These are phyloP conservation scores for Tetramorium parvispinum DNA, from an alignment of 1,140 invertebrate species.

Conservation along the genomic window DNA sequence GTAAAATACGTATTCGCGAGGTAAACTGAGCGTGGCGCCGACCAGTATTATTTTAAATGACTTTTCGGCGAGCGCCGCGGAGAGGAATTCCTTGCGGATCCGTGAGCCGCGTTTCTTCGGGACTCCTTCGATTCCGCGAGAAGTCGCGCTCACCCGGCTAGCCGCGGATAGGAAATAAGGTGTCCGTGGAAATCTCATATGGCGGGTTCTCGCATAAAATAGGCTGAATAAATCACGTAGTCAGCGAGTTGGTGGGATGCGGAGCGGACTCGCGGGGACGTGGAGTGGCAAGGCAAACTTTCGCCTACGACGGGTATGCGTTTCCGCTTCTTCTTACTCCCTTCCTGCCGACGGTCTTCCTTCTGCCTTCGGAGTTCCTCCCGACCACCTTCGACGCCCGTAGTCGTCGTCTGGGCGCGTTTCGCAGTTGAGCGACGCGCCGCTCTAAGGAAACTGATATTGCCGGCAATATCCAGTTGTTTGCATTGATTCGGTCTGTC, in stretches of 20 bases:
- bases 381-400: constrained; percentile 63
- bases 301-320: constrained; percentile 68
- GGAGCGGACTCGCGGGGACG: background rate
- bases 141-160: constrained; percentile 42
- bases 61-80: background rate
- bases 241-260: constrained; percentile 36
- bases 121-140: constrained; percentile 58
- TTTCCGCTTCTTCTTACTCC: constrained; percentile 59
- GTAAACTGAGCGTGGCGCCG: background rate
- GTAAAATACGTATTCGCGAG: background rate
- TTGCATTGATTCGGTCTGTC: constrained; percentile 83
- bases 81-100: background rate
- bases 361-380: constrained; percentile 14
- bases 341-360: constrained; percentile 36
- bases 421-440: constrained; percentile 80
- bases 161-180: constrained; percentile 78
- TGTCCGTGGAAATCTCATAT: constrained; percentile 82
- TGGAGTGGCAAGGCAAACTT: constrained; percentile 79
- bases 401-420: constrained; percentile 73
- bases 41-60: background rate
- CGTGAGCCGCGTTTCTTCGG: constrained; percentile 60
- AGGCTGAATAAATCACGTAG: constrained; percentile 81
- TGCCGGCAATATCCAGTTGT: constrained; percentile 83
- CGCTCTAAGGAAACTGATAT: constrained; percentile 82
- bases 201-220: constrained; percentile 80